A percentile compares a stretch with the other conserved stretches of the same genome.
Evolutionary conservation across 2,113 vertebrate genomes (phyloP).

Genomic region (Entelurus aequoreus): DNA sequence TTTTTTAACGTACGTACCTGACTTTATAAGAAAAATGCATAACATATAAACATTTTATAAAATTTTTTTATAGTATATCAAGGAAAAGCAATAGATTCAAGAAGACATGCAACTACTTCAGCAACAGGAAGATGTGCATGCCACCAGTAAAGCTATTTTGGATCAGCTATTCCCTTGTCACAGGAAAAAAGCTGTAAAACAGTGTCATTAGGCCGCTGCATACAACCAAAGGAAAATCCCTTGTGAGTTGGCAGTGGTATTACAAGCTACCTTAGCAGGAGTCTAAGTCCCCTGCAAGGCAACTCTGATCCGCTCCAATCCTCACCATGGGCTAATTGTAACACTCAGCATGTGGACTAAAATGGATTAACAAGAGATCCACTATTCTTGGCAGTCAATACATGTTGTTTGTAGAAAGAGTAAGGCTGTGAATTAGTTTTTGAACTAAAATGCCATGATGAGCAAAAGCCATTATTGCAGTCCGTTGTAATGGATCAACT

Average conservation of each 20-base stretch:
- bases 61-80: too few relatives aligned
- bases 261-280: constrained; percentile 47
- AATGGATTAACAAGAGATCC: constrained; percentile 25
- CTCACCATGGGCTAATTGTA: constrained; percentile 43
- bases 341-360: constrained; percentile 38
- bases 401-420: constrained; percentile 4
- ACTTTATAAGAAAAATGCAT: background rate
- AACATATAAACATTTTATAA: background rate
- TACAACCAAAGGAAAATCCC: constrained; percentile 29
- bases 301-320: constrained; percentile 55
- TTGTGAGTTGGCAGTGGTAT: constrained; percentile 25
- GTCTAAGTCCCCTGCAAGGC: constrained; percentile 39
- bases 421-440: constrained; percentile 4
- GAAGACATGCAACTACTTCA: background rate
- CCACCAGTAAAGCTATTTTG: constrained; percentile 5
- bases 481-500: background rate
- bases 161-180: constrained; percentile 15
- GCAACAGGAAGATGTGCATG: constrained; percentile 7
- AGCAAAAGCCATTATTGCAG: background rate
- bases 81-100: background rate
- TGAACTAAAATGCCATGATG: background rate
- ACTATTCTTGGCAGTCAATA: constrained; percentile 18
- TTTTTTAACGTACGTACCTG: too few relatives aligned
- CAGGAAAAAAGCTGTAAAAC: constrained; percentile 16
- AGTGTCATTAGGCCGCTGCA: constrained; percentile 33